Percentiles rank a stretch among this genome's conserved stretches.
These are phyloP conservation scores for Sternotherus odoratus DNA, from an alignment of 2,797 vertebrate species.

Conservation along the genomic window DNA sequence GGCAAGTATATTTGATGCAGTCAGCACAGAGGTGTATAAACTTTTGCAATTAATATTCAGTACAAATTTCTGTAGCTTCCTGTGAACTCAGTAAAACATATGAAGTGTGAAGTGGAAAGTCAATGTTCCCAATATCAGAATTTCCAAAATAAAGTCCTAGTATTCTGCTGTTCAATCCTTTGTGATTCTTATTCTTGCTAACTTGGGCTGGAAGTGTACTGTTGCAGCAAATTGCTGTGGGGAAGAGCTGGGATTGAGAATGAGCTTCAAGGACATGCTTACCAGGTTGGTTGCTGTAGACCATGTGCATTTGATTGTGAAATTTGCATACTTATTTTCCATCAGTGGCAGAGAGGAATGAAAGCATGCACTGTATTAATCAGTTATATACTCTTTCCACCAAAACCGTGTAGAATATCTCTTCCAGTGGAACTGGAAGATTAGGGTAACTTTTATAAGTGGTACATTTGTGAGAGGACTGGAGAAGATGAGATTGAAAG, in stretches of 20 bases:
- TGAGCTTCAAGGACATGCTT: not conserved
- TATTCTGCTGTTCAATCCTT: not conserved
- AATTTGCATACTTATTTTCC: not conserved
- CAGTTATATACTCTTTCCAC: not conserved
- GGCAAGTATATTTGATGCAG: not conserved
- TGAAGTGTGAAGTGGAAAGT: not conserved
- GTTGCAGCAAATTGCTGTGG: not conserved
- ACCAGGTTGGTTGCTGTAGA: not conserved
- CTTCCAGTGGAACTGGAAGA: not conserved
- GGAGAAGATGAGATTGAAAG: not conserved
- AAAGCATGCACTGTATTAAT: not conserved
- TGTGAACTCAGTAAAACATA: not conserved
- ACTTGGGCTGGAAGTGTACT: not conserved
- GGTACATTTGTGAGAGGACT: not conserved
- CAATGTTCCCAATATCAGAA: not conserved
- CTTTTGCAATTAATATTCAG: not conserved
- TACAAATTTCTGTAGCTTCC: not conserved
- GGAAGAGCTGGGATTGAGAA: not conserved
- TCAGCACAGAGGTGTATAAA: not conserved
- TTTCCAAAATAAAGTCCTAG: not conserved
- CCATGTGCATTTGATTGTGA: not conserved
- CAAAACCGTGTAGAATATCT: not conserved
- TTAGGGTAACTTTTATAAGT: not conserved
- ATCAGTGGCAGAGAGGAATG: not conserved
- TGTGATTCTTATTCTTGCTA: not conserved